Conservation (phyloP, 2,888 invertebrate genomes). For the Allolobophora icterica region DNA sequence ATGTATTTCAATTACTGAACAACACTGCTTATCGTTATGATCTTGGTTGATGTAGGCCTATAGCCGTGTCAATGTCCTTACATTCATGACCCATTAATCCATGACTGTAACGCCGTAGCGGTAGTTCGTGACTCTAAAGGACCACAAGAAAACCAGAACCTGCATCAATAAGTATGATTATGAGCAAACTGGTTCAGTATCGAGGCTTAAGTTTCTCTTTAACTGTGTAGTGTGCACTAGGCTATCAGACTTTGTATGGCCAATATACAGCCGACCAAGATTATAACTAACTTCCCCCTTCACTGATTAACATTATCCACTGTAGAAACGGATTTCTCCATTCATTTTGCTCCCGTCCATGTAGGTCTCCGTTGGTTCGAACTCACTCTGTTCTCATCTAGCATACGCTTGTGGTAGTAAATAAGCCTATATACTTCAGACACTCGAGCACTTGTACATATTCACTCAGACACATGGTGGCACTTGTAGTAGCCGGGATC, state of each 20-base stretch:
- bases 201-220: not conserved
- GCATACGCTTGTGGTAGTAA: not conserved
- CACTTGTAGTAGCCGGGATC: not conserved
- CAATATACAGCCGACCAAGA: not conserved
- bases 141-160: not conserved
- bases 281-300: not conserved
- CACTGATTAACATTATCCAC: not conserved
- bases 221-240: not conserved
- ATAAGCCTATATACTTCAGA: not conserved
- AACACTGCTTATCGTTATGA: no score
- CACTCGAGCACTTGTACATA: slow-evolving; percentile 17
- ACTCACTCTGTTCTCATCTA: not conserved
- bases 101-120: not conserved
- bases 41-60: not conserved
- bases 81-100: not conserved
- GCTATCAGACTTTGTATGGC: not conserved
- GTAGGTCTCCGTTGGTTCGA: not conserved
- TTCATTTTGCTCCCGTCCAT: not conserved
- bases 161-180: not conserved
- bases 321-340: not conserved
- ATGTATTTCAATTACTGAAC: no score
- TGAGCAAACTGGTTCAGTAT: not conserved
- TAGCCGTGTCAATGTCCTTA: not conserved
- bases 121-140: not conserved
- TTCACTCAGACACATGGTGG: slow-evolving; percentile 11